These are phyloP conservation scores for Mugil cephalus DNA, from an alignment of 2,113 vertebrate genomes.

Conservation along the genomic window DNA sequence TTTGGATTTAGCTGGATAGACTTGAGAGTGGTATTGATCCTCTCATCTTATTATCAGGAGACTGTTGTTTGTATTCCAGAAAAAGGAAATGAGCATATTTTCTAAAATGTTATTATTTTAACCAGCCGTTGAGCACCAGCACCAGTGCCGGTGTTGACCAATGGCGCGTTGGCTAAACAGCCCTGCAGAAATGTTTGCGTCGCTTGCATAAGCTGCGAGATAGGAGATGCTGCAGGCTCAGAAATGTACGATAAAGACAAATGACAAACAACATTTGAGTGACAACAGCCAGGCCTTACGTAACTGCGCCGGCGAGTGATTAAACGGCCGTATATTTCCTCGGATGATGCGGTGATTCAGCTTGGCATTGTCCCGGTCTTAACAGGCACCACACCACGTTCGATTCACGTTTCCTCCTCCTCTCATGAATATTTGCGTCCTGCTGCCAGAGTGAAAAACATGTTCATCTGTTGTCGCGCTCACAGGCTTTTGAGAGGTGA, in stretches of 20 bases:
- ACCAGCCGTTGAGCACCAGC: background rate
- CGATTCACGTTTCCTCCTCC: constrained; percentile 58
- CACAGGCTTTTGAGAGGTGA: constrained; percentile 66
- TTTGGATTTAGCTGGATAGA: no score
- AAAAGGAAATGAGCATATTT: background rate
- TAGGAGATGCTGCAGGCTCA: background rate
- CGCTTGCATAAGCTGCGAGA: constrained; percentile 3
- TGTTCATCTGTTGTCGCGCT: constrained; percentile 67
- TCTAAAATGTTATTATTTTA: background rate
- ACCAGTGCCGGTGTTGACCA: constrained; percentile 15
- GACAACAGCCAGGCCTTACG: constrained; percentile 46
- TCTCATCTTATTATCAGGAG: background rate
- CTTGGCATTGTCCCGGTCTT: constrained; percentile 49
- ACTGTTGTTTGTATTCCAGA: background rate
- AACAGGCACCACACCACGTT: constrained; percentile 38
- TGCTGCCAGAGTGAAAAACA: constrained; percentile 64
- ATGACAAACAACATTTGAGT: constrained; percentile 27
- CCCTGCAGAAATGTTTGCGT: constrained; percentile 1
- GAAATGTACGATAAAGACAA: constrained; percentile 12
- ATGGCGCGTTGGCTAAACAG: constrained; percentile 11
- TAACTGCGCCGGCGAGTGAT: constrained; percentile 37
- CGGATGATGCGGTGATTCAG: constrained; percentile 69
- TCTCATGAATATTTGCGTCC: constrained; percentile 68
- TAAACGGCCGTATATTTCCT: constrained; percentile 32
- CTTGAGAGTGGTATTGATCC: no score